Evolutionary conservation across 1,140 invertebrate genomes (phyloP), one percentile per base, ranked within the genome.

Genomic region (Campoletis sonorensis): DNA sequence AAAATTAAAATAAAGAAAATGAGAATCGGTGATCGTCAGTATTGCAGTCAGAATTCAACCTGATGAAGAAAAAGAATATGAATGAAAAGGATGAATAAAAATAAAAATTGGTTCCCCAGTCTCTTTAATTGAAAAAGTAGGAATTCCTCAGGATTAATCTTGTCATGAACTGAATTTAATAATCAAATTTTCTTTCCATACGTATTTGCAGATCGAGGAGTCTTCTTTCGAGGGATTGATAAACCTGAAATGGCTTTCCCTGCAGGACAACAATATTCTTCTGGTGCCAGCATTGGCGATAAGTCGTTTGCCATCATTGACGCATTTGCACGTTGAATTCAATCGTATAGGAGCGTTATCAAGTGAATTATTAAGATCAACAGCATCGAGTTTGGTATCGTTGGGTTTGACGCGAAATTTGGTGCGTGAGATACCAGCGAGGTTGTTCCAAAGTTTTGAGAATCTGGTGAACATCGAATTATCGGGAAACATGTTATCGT

Each of bases 321-420:
- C 93, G 16, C 94, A 94, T 23, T 92, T 98, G 0, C 95, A 96
- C 85, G 88, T 98, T 82, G 96, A 97, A 82, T 98, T 95, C 88
- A 98, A 98, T 89, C 93, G 97, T 83, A 96, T 98, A 8, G 96
- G 96, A 0, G 97, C 96, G 3, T 89, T 98, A 8, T 97, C 96
- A 0, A 94, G 93, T n/a, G 96, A 97, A 83, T 95, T 96, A 72
- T 91, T 97, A 11, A 92, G 94, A 78, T 94, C 95, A 0, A 89
- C 94, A 15, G 90, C 92, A n/a, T 85, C 92, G 0, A 91, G 87
- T 21, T 89, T 93, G 11, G 92, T 95, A 0, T 94, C 93, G n/a
- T 88, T 97, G 30, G 94, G 94, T 8, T 89, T 98, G 21, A 95
- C 96, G 0, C 94, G 96, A 81, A 98, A 98, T 90, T 94, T 98